Evolutionary conservation across 1,140 invertebrate genomes (phyloP), one percentile per base, ranked within the genome.

Genomic region (Bursaphelenchus mucronatus): DNA sequence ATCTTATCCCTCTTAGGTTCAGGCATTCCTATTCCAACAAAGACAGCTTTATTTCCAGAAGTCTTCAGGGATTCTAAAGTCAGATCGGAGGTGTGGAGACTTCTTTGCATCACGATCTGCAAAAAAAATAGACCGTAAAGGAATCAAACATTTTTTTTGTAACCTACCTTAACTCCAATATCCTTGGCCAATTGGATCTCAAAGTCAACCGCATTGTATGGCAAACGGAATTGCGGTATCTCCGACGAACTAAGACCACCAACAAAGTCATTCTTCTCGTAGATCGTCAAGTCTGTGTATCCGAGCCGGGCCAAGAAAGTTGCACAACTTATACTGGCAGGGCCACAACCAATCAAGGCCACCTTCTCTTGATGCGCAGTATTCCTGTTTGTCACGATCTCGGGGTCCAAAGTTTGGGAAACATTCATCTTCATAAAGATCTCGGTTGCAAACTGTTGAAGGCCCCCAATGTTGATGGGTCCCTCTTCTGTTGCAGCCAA

Each of bases 361-460:
- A 98, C 90, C 89, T 92, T 17, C 87, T 86, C 19, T 86, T 80
- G 49, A 88, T 87, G 66, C 86, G 85, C 8, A 85, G 86, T 54
- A 11, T 80, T 83, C 68, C 59, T 85, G 8, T 75, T 7, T 8
- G 80, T 66, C 8, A 82, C 75, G 6, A 86, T 63, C 52, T 81
- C 85, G 0, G 90, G 90, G 54, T 90, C 87, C 47, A 88, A 83
- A 0, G 88, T 90, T 84, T 97, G 94, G 0, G 86, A 87, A 3
- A 98, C 88, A 9, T 88, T 88, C 93, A 97, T 97, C 78, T 88
- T 86, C 83, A 92, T 94, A 80, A 97, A 97, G 19, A 90, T 85
- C 89, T 97, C 93, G 21, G 90, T 90, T 50, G 94, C 93, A 84
- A 94, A 98, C 75, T 98, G 94, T 84, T 98, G 94, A 8, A 98